A percentile compares a stretch with the other conserved stretches of the same genome.
These are phyloP conservation scores for Scaptodrosophila lebanonensis DNA, from an alignment of 1,140 invertebrate genomes.

Conservation along the genomic window DNA sequence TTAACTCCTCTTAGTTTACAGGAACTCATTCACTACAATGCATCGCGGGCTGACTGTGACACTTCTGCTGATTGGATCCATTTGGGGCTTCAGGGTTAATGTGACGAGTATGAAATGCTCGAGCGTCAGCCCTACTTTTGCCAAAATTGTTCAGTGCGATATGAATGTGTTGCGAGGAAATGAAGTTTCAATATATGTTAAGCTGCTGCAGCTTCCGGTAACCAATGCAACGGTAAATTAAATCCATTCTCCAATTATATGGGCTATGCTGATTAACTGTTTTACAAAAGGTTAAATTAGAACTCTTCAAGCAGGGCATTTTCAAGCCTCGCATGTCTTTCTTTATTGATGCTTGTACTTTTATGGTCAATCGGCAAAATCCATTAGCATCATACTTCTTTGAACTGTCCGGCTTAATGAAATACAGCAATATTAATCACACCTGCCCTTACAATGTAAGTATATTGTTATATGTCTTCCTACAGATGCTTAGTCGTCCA, in stretches of 20 bases:
- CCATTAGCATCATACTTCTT: neutral
- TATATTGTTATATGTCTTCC: neutral
- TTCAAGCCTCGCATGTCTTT: neutral
- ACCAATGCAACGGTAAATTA: neutral
- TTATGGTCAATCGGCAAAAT: neutral
- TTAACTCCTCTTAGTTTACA: too few species aligned
- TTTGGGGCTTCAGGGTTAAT: too few species aligned
- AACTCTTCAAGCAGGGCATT: neutral
- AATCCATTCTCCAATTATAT: neutral
- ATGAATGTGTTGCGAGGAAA: too few species aligned
- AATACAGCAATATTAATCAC: constrained; percentile 4
- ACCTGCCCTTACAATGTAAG: constrained; percentile 9
- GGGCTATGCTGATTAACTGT: too few species aligned
- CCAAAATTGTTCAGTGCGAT: too few species aligned
- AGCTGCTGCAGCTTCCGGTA: constrained; percentile 5
- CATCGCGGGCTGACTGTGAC: too few species aligned
- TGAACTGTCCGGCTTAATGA: neutral
- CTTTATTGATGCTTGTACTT: constrained; percentile 3
- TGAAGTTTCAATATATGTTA: too few species aligned
- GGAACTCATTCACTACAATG: too few species aligned
- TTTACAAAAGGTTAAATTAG: too few species aligned
- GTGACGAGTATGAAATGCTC: too few species aligned
- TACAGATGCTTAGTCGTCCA: neutral
- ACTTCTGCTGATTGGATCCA: too few species aligned
- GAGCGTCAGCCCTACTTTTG: too few species aligned